Conservation (phyloP, 2,797 vertebrate species). For the Scolopax bukidnonensis region DNA sequence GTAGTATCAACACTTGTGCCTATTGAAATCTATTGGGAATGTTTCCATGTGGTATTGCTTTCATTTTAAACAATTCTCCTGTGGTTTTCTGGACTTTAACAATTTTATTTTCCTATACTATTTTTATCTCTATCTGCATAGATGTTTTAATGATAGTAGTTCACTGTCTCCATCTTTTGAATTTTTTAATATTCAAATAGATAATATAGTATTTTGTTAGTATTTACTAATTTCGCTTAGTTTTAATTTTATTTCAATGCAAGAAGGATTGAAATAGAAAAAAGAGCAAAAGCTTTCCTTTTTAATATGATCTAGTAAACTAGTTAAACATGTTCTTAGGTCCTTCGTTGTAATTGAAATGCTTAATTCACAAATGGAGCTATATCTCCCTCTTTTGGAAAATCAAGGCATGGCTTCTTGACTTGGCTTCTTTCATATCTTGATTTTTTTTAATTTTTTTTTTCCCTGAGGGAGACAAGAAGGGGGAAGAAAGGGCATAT, state of each 20-base stretch:
- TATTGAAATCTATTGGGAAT: background rate
- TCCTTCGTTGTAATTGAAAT: constrained; percentile 7
- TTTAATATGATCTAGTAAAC: constrained; percentile 11
- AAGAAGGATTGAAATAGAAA: background rate
- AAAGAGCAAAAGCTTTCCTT: background rate
- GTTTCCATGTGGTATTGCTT: background rate
- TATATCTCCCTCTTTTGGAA: constrained; percentile 80
- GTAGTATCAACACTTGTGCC: background rate
- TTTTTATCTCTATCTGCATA: background rate
- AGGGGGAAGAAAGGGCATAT: background rate
- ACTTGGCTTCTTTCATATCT: background rate
- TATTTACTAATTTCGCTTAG: background rate
- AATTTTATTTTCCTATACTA: background rate
- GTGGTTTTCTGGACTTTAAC: background rate
- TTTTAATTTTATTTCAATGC: background rate
- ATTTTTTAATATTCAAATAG: background rate
- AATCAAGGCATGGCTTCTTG: constrained; percentile 42
- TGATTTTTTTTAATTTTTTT: background rate
- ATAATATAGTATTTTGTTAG: background rate
- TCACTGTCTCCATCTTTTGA: background rate
- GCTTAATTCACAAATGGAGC: constrained; percentile 53
- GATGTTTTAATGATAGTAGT: background rate
- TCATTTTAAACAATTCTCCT: background rate
- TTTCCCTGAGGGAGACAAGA: background rate
- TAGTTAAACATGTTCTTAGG: background rate